Percentiles rank a stretch among this genome's conserved stretches.
phyloP scores from a whole-genome alignment of 2,113 vertebrate genomes.

The Corvus cornix region DNA sequence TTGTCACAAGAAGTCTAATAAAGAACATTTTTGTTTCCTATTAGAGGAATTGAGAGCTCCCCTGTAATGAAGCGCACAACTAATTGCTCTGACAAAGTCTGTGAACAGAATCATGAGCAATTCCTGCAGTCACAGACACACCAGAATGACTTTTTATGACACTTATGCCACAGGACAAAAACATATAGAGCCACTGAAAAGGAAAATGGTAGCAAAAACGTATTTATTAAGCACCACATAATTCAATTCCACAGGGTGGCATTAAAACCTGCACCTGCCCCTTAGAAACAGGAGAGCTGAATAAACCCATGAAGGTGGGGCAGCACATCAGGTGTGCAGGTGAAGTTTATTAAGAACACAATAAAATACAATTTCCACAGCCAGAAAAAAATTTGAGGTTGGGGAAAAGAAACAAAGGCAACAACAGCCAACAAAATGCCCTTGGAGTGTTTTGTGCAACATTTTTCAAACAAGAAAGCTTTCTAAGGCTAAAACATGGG shows the following conservation, averaged over 20 bases:
- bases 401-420: neutral
- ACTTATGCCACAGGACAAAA: neutral
- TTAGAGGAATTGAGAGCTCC: neutral
- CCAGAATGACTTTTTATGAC: neutral
- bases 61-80: neutral
- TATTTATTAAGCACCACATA: neutral
- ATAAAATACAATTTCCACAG: neutral
- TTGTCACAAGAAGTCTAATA: neutral
- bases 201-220: neutral
- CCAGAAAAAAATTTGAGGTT: neutral
- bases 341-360: neutral
- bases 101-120: neutral
- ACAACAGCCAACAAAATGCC: neutral
- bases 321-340: neutral
- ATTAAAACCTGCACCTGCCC: neutral
- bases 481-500: neutral
- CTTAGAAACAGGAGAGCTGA: neutral
- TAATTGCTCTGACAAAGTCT: neutral
- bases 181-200: neutral
- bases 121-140: neutral
- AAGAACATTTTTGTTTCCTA: neutral
- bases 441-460: neutral
- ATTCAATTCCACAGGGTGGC: neutral
- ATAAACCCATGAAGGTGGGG: neutral
- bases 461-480: neutral